Evolutionary conservation across 2,888 invertebrate species (phyloP), one percentile per base, ranked within the genome.

Genomic region (Xylota sylvarum): DNA sequence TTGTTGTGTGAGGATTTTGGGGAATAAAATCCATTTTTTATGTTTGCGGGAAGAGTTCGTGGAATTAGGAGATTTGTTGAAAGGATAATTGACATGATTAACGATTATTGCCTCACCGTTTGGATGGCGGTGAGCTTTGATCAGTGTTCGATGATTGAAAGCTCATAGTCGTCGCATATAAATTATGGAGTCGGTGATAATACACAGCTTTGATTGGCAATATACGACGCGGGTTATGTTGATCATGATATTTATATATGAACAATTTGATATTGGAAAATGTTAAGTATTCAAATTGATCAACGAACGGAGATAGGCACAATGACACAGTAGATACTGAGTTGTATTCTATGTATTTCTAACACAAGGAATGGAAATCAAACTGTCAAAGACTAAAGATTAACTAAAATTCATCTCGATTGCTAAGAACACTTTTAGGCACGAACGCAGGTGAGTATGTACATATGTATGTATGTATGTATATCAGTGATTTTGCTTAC

Each of bases 41-140:
- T 81, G 73, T 67, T 69, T 50, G 62, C 35, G 40, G 64, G 37
- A 67, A 27, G 60, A 77, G 35, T 86, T 86, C 86, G 73, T 64
- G 43, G 86, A 82, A 86, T 67, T 73, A 23, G 23, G 48, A 81
- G 86, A 86, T 86, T 73, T 86, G 82, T 78, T 82, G 86, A 74
- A 73, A 82, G 77, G 82, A 77, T 82, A 86, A 82, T 78, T 86
- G 86, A 82, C 82, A 78, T 82, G 78, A 86, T 78, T 82, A 77
- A 86, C 58, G 82, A 82, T 77, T 78, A 86, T 82, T 78, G 73
- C 73, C 67, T 64, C 40, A 69, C 35, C 35, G 56, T 67, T 77
- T 67, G 12, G 17, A 37, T 0, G 46, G 56, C 78, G 86, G 81
- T 19, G 46, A 27, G 12, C 85, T 85, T 85, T 85, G 81, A 85